phyloP scores from a whole-genome alignment of 2,888 invertebrate species.

The Portevinia maculata region DNA sequence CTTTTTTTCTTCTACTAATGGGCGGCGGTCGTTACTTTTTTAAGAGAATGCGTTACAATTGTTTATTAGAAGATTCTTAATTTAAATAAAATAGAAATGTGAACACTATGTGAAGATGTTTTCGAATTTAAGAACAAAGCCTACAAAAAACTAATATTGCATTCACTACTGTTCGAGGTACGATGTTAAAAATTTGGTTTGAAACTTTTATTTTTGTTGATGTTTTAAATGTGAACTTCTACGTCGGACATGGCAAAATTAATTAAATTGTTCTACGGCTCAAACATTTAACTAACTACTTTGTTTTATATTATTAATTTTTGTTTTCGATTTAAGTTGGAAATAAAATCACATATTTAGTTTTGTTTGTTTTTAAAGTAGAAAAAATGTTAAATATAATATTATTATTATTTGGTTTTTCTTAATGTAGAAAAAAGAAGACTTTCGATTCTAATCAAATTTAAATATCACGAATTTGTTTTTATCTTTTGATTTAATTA shows the following conservation, averaged over 20 bases:
- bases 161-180: conserved; percentile 55
- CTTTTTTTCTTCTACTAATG: conserved; percentile 75
- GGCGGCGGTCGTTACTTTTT: conserved; percentile 81
- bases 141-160: conserved; percentile 56
- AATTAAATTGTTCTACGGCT: conserved; percentile 56
- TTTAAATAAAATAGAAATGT: conserved; percentile 22
- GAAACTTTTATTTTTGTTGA: conserved; percentile 25
- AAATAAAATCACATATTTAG: conserved; percentile 58
- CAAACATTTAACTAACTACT: conserved; percentile 45
- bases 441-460: conserved; percentile 70
- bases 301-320: conserved; percentile 28
- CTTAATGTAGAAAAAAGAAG: conserved; percentile 74
- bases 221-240: conserved; percentile 23
- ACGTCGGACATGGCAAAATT: conserved; percentile 38
- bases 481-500: conserved; percentile 72
- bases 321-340: conserved; percentile 28
- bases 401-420: conserved; percentile 60
- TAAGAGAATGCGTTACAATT: conserved; percentile 45
- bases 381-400: conserved; percentile 43
- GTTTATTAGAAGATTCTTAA: conserved; percentile 7
- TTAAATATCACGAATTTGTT: conserved; percentile 65
- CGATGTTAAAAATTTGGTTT: conserved; percentile 39
- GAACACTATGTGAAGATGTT: conserved; percentile 56
- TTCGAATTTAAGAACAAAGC: conserved; percentile 30
- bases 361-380: conserved; percentile 49